Conservation (phyloP, 2,113 vertebrate species). For the Monarcha castaneiventris region DNA sequence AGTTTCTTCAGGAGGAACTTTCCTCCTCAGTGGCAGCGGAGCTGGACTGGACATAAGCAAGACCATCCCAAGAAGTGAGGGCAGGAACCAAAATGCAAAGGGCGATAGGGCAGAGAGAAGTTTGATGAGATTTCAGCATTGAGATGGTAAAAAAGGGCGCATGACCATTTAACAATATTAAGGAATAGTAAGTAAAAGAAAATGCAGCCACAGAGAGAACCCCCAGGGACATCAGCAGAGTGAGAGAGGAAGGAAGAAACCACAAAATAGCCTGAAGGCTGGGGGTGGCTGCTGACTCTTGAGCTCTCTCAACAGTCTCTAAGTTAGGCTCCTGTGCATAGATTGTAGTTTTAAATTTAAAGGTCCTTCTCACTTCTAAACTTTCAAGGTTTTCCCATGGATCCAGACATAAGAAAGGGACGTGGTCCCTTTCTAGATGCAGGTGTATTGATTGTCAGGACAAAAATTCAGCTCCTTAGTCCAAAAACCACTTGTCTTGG, state of each 20-base stretch:
- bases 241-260: conserved; percentile 1
- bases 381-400: not conserved
- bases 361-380: not conserved
- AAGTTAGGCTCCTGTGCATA: not conserved
- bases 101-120: not conserved
- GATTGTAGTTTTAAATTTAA: not conserved
- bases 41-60: not conserved
- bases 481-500: not conserved
- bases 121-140: not conserved
- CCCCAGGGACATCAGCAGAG: not conserved
- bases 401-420: not conserved
- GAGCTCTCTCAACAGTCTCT: not conserved
- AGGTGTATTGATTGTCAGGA: not conserved
- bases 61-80: not conserved
- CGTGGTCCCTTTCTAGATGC: not conserved
- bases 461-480: not conserved
- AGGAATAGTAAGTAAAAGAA: not conserved
- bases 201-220: not conserved
- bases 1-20: not conserved
- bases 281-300: not conserved
- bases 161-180: not conserved
- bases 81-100: not conserved
- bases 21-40: not conserved
- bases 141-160: not conserved
- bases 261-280: not conserved